Conservation (phyloP, 1,140 invertebrate species). For the silkworm (Bombyx mori) region DNA sequence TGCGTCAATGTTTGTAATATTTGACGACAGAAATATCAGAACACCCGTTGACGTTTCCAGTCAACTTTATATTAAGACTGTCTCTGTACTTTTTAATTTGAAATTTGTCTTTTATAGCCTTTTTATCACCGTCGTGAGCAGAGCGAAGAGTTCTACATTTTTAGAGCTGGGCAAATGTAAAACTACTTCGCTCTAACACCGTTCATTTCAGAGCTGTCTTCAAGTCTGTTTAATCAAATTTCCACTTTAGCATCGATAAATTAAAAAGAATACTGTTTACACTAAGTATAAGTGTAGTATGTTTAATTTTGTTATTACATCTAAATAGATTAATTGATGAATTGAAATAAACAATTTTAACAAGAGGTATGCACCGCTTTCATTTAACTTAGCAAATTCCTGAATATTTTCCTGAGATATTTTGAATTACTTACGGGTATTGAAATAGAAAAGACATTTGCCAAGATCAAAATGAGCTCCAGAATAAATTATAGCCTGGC, state of each 20-base stretch:
- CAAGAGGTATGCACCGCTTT: constrained; percentile 30
- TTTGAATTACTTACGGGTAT: neutral
- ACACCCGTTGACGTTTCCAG: constrained; percentile 21
- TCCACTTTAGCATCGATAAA: constrained; percentile 2
- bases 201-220: too few species aligned
- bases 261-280: constrained; percentile 25
- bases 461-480: neutral
- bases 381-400: constrained; percentile 10
- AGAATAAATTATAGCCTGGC: neutral
- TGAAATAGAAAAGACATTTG: neutral
- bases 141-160: constrained; percentile 60
- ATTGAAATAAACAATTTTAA: constrained; percentile 62
- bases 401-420: too few species aligned
- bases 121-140: constrained; percentile 8
- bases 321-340: constrained; percentile 55
- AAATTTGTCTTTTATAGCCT: constrained; percentile 5
- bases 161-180: constrained; percentile 63
- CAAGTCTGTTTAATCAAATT: too few species aligned
- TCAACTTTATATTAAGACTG: constrained; percentile 31
- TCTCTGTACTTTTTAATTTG: constrained; percentile 20
- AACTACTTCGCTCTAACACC: constrained; percentile 33
- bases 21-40: constrained; percentile 4
- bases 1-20: constrained; percentile 12
- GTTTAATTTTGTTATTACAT: constrained; percentile 57
- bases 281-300: constrained; percentile 38